Evolutionary conservation across 2,888 invertebrate species (phyloP).

Genomic region (Orthonevra nobilis): DNA sequence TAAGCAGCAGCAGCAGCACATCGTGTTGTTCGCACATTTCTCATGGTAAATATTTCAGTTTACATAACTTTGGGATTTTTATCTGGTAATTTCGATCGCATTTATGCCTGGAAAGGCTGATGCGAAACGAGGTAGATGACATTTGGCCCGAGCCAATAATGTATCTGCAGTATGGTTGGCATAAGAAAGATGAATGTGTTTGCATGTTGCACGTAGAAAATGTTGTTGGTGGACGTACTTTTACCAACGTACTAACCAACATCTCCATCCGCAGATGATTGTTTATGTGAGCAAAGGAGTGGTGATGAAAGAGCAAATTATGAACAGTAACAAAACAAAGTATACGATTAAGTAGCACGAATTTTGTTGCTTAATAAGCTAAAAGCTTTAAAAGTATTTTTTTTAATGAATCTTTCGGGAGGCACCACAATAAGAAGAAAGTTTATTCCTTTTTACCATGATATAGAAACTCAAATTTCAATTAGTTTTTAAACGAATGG

Average conservation of each 20-base stretch:
- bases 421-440: too few relatives aligned
- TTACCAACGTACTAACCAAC: slow-evolving; percentile 7
- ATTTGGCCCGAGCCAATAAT: slow-evolving; percentile 47
- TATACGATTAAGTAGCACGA: slow-evolving; percentile 12
- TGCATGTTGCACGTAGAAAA: slow-evolving; percentile 32
- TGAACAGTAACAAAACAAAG: not conserved
- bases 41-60: not conserved
- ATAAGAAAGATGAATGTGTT: too few relatives aligned
- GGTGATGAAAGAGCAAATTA: slow-evolving; percentile 63
- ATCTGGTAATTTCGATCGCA: slow-evolving; percentile 45
- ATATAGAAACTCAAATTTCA: too few relatives aligned
- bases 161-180: too few relatives aligned
- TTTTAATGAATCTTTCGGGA: too few relatives aligned
- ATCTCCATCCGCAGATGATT: slow-evolving; percentile 12
- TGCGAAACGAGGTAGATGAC: slow-evolving; percentile 61
- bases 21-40: not conserved
- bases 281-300: too few relatives aligned
- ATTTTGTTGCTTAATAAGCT: too few relatives aligned
- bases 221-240: slow-evolving; percentile 9
- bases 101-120: slow-evolving; percentile 52
- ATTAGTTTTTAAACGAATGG: too few relatives aligned
- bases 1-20: too few relatives aligned
- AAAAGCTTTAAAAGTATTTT: too few relatives aligned
- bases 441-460: too few relatives aligned
- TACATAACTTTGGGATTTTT: slow-evolving; percentile 35